Evolutionary conservation across 2,888 invertebrate genomes (phyloP).

Genomic region (Cantharis nigra): DNA sequence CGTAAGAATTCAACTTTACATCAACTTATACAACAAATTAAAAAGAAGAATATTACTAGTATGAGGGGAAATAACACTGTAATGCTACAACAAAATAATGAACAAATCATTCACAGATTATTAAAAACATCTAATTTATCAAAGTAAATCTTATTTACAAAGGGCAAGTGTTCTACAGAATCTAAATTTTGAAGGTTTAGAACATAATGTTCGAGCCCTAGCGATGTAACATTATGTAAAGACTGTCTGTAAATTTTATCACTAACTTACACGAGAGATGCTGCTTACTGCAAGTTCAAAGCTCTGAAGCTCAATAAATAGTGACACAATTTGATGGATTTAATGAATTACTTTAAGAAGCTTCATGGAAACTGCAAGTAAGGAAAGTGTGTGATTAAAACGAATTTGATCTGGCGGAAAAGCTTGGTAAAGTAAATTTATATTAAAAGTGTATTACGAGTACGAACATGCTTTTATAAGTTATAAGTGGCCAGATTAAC

Average conservation of each 20-base stretch:
- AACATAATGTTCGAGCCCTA: no score
- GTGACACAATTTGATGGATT: neutral
- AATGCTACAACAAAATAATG: no score
- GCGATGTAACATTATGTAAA: no score
- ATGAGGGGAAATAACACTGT: no score
- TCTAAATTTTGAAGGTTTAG: no score
- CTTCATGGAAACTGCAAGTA: conserved; percentile 6
- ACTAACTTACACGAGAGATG: neutral
- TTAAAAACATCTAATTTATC: no score
- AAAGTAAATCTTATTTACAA: no score
- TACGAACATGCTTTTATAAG: conserved; percentile 44
- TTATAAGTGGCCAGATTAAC: conserved; percentile 47
- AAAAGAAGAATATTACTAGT: no score
- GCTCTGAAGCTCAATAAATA: neutral
- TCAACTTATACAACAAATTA: no score
- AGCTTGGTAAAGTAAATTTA: conserved; percentile 48
- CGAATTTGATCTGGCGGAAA: conserved; percentile 53
- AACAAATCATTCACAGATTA: no score
- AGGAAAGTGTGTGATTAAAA: conserved; percentile 52
- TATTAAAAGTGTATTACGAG: conserved; percentile 48
- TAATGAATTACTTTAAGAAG: neutral
- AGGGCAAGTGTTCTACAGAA: no score
- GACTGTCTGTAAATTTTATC: neutral
- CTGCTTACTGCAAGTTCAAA: neutral
- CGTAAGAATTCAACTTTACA: no score